These are phyloP conservation scores for Prionailurus viverrinus DNA, from an alignment of 2,113 vertebrate species.

Conservation along the genomic window DNA sequence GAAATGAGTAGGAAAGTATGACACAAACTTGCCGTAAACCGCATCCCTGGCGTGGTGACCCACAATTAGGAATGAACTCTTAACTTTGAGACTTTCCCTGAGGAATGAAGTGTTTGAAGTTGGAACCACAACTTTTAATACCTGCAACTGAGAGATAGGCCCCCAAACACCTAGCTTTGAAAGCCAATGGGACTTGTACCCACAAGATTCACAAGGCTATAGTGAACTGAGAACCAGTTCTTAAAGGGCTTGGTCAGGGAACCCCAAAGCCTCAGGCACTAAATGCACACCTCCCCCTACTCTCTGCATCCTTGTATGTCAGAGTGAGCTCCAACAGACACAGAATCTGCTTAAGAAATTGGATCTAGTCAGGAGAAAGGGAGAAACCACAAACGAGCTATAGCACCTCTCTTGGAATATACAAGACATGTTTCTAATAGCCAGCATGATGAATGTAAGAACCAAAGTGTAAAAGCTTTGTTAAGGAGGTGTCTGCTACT, in stretches of 20 bases:
- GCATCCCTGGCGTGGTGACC: background rate
- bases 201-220: background rate
- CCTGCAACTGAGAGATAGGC: background rate
- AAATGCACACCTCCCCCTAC: background rate
- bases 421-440: background rate
- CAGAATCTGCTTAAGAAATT: background rate
- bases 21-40: background rate
- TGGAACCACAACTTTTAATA: background rate
- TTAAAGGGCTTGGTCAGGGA: background rate
- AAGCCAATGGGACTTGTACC: background rate
- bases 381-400: background rate
- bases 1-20: background rate
- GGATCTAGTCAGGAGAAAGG: background rate
- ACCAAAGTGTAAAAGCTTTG: background rate
- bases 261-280: background rate
- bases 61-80: background rate
- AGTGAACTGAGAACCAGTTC: background rate
- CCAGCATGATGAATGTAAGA: background rate
- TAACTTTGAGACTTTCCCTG: background rate
- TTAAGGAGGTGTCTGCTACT: background rate
- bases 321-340: background rate
- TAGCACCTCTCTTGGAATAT: background rate
- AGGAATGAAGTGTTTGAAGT: background rate
- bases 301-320: background rate
- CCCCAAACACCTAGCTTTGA: background rate